phyloP scores from a whole-genome alignment of 2,113 vertebrate genomes.

The Apodemus speciosus region DNA sequence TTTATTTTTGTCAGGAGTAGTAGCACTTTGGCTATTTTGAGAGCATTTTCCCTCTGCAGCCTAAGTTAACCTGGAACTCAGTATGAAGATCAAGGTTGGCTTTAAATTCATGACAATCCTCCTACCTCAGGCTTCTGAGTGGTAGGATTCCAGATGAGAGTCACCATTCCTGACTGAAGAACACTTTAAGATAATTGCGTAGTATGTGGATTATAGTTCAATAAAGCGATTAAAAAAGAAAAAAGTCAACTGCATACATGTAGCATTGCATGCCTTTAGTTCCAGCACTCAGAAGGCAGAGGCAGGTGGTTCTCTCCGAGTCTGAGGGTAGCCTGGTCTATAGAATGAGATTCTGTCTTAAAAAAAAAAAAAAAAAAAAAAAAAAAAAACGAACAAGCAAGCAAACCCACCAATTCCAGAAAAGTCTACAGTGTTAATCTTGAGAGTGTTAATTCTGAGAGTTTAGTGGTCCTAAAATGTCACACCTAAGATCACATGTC shows the following conservation, averaged over 20 bases:
- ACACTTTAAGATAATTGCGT: background rate
- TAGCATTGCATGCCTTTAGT: background rate
- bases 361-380: too few relatives aligned
- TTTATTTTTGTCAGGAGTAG: background rate
- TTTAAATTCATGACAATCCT: background rate
- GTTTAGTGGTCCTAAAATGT: background rate
- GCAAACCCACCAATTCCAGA: background rate
- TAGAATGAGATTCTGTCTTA: background rate
- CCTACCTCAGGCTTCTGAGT: background rate
- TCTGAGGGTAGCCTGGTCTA: background rate
- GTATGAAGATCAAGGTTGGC: background rate
- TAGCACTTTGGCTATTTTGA: background rate
- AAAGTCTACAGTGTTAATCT: background rate
- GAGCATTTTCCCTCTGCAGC: background rate
- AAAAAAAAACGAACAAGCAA: background rate
- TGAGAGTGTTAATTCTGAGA: background rate
- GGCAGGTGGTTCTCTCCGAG: background rate
- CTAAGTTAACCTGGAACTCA: background rate
- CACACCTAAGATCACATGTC: background rate
- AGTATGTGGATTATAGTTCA: background rate
- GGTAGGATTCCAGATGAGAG: background rate
- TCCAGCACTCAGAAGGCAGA: background rate
- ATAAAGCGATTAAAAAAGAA: background rate
- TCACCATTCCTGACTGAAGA: background rate
- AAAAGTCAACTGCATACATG: background rate